Base-by-base conservation (phyloP, 2,888 invertebrate species). In the Melanophora roralis region DNA sequence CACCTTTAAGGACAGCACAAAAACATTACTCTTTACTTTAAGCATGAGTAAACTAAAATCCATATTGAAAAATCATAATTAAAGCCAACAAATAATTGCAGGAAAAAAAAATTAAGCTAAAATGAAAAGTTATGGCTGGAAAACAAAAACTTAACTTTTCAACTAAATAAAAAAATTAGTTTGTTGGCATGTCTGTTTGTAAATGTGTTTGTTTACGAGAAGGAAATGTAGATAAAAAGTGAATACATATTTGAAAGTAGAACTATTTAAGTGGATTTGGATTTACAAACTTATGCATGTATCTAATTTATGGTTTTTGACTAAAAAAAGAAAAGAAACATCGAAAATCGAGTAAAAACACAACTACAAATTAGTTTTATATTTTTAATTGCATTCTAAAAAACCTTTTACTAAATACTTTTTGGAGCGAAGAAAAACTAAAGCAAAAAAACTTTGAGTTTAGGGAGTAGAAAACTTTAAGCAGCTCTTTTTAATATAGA, bases 311-410 rank as follows among this genome's bases (percentile, higher is more conserved):
- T 78, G 67, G 60, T 55, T 14, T 14, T 11, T 32, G 65, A 27
- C 49, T 2, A 60, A 60, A 49, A 38, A 43, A 19, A 21, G 34
- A 34, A 38, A 2, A n/a, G 23, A 43, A 27, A 27, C 27, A 27
- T n/a, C n/a, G 6, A 27, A 19, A 38, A 59, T 47, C 9, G 14
- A 9, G 14, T 14, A n/a, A 11, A 49, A 49, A 16, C n/a, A 23
- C 14, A 73, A 45, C 34, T 64, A 34, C 21, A 78, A 78, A 74
- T 73, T 73, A 68, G 78, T 78, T 74, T 74, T 74, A 69, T 78
- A 74, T 78, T 69, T 69, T 68, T 74, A 74, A 74, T 78, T 74
- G 69, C 68, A 78, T 78, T 78, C 69, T 47, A 21, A 73, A 62
- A 67, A 62, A 72, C 53, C 38, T 27, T 27, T 27, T 27, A 27